Percentiles rank a stretch among this genome's conserved stretches.
Evolutionary conservation across 2,888 invertebrate species (phyloP).

Genomic region (Polydesmus complanatus): DNA sequence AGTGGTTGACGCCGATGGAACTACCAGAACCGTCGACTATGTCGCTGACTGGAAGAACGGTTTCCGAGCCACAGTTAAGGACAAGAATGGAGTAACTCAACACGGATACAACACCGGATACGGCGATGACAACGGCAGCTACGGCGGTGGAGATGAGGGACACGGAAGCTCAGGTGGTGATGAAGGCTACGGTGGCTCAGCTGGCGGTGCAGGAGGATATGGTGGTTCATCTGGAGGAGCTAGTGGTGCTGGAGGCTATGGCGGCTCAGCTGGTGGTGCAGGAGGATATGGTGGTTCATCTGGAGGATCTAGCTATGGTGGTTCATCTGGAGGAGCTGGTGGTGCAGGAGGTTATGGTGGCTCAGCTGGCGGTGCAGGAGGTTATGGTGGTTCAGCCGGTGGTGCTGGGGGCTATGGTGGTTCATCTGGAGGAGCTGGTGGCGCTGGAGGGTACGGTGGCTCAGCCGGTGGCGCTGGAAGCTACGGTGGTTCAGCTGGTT

Average conservation of each 20-base stretch:
- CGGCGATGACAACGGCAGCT: no score
- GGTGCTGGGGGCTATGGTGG: not conserved
- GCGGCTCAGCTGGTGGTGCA: no score
- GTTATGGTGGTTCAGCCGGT: not conserved
- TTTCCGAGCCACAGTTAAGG: not conserved
- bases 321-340: conserved; percentile 1
- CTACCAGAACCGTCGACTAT: conserved; percentile 54
- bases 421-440: not conserved
- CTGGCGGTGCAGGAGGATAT: conserved; percentile 3
- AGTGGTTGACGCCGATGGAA: conserved; percentile 59
- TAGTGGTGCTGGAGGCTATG: not conserved
- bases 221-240: conserved; percentile 1
- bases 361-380: not conserved
- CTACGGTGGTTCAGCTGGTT: no score
- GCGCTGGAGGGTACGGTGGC: not conserved
- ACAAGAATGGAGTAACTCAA: conserved; percentile 9
- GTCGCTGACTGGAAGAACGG: conserved; percentile 36
- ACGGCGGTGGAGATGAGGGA: not conserved
- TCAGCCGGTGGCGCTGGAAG: no score
- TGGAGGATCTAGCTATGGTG: not conserved
- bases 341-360: conserved; percentile 2
- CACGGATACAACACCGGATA: conserved; percentile 10
- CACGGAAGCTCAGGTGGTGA: not conserved
- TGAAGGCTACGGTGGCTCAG: not conserved
- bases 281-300: conserved; percentile 4